Evolutionary conservation across 2,888 invertebrate species (phyloP).

Genomic region (Caenorhabditis sinica): DNA sequence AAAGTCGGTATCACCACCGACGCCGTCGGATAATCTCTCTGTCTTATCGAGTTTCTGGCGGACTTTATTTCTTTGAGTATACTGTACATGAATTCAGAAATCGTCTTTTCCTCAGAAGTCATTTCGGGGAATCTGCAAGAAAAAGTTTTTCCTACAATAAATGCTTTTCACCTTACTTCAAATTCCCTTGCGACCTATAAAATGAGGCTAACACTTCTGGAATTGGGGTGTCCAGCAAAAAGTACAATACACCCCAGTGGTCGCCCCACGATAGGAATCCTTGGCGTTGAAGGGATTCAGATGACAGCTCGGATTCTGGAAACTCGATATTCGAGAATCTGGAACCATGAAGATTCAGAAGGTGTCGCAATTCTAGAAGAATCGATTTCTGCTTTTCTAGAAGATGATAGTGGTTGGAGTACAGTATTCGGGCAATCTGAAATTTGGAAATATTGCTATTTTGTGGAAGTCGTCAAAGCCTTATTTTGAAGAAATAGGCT

Average conservation of each 20-base stretch:
- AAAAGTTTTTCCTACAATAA: background rate
- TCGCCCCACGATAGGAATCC: background rate
- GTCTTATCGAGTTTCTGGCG: background rate
- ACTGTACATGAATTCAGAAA: background rate
- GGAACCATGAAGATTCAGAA: background rate
- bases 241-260: background rate
- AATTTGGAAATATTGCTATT: background rate
- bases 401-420: background rate
- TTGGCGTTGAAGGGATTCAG: background rate
- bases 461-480: too few relatives aligned
- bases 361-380: background rate
- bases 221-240: background rate
- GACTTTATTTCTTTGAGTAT: background rate
- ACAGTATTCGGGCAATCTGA: background rate
- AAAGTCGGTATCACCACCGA: slow-evolving; percentile 10
- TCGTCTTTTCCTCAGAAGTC: background rate
- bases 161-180: background rate
- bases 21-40: slow-evolving; percentile 8
- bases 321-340: background rate
- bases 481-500: too few relatives aligned
- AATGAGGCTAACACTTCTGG: background rate
- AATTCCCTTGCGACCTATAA: background rate
- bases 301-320: background rate
- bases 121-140: background rate
- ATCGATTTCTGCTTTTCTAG: background rate